Percentiles rank a stretch among this genome's conserved stretches.
These are phyloP conservation scores for Catharus minimus DNA, from an alignment of 2,113 vertebrate genomes.

Conservation along the genomic window DNA sequence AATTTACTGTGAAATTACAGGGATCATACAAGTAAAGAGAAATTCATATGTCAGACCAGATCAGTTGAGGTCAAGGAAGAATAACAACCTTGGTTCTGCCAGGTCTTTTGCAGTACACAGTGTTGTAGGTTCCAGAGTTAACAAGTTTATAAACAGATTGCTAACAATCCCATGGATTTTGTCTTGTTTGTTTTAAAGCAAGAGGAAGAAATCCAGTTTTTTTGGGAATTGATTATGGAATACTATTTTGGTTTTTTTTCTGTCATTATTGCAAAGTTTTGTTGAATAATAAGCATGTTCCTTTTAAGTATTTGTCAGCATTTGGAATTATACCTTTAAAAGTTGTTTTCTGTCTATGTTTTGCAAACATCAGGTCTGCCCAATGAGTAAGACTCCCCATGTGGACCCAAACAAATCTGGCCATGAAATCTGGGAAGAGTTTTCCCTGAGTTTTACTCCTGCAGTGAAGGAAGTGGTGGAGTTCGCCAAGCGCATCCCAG, in stretches of 20 bases:
- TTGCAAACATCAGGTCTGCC: constrained; percentile 83
- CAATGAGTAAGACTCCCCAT: constrained; percentile 90
- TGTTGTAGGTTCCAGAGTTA: not conserved
- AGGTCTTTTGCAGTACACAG: not conserved
- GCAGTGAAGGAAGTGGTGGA: constrained; percentile 97
- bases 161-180: not conserved
- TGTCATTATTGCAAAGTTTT: not conserved
- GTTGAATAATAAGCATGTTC: not conserved
- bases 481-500: constrained; percentile 94
- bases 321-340: not conserved
- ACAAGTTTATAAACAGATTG: not conserved
- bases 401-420: constrained; percentile 91
- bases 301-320: not conserved
- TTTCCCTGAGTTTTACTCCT: constrained; percentile 95
- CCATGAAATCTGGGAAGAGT: constrained; percentile 98
- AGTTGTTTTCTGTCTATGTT: constrained; percentile 24
- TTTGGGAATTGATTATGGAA: not conserved
- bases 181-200: not conserved
- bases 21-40: not conserved
- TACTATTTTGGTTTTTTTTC: not conserved
- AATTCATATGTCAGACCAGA: not conserved
- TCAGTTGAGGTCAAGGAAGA: not conserved
- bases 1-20: not conserved
- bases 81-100: not conserved
- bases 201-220: not conserved